Base-by-base conservation (phyloP, 2,888 invertebrate genomes). In the Ptycholaimellus sp. region DNA sequence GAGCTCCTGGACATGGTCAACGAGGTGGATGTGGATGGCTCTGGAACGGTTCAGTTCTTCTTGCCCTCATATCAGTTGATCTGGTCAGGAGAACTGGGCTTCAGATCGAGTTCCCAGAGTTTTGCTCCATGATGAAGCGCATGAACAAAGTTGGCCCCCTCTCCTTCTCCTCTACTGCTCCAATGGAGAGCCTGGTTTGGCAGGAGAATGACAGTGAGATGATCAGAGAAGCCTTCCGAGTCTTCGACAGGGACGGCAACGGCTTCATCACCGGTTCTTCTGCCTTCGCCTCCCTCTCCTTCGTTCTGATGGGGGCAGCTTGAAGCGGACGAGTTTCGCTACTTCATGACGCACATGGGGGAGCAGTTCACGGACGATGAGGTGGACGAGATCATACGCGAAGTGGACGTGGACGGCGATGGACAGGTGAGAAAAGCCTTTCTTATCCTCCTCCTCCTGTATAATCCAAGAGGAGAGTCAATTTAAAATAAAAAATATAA, bases 311-410 rank as follows among this genome's bases (percentile, higher is more conserved):
- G n/a, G n/a, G n/a, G n/a, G n/a, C n/a, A n/a, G n/a, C n/a, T n/a
- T n/a, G n/a, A n/a, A n/a, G 47, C 52, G n/a, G 56, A 54, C 33
- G 53, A 53, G 35, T 54, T 56, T 42, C 50, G 56, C 25, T 54
- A 56, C 40, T 57, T 56, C 38, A 56, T 56, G 57, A 49, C 50
- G 7, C 48, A 52, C 37, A 54, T 56, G 54, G 56, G 56, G 11
- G 56, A 56, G 41, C 55, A 56, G 40, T 57, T 55, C 42, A 52
- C 47, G 39, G 56, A 56, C 36, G 46, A 53, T 38, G 54, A 55
- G 41, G 56, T 56, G 19, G 56, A 56, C 41, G 56, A 56, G 39
- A 56, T 56, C 38, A 56, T 56, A 35, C 47, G 45, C 17, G 56
- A 57, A 37, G 54, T 57, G 27, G 57, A 56, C 49, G 52, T 52